phyloP scores from a whole-genome alignment of 2,797 vertebrate species.

The Argyrosomus regius region DNA sequence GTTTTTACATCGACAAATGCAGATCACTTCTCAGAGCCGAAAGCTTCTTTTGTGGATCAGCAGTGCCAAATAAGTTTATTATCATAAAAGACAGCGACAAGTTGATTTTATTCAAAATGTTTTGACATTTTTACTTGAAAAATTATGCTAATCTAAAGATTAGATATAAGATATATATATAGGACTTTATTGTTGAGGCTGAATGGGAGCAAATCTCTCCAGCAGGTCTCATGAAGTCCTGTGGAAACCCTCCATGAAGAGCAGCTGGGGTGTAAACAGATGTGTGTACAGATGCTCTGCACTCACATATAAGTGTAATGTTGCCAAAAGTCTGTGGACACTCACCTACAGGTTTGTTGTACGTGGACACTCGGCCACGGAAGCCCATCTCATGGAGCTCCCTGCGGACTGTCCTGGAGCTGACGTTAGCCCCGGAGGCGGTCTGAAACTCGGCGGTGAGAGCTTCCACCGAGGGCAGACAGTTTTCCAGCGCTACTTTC shows the following conservation, averaged over 20 bases:
- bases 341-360: slow-evolving; percentile 52
- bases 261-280: not conserved
- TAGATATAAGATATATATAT: no score
- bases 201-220: not conserved
- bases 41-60: no score
- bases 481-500: slow-evolving; percentile 47
- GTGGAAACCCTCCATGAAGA: not conserved
- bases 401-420: slow-evolving; percentile 61
- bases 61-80: no score
- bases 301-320: not conserved
- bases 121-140: not conserved
- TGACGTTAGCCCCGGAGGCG: slow-evolving; percentile 62
- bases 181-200: no score
- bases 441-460: slow-evolving; percentile 65
- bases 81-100: no score
- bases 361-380: slow-evolving; percentile 58
- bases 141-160: not conserved
- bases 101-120: no score
- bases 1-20: no score
- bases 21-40: no score
- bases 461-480: slow-evolving; percentile 56
- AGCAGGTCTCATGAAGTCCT: not conserved
- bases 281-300: not conserved
- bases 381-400: slow-evolving; percentile 72
- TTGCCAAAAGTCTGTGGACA: slow-evolving; percentile 14